phyloP scores from a whole-genome alignment of 2,888 invertebrate genomes.

The Sphinx pinastri region DNA sequence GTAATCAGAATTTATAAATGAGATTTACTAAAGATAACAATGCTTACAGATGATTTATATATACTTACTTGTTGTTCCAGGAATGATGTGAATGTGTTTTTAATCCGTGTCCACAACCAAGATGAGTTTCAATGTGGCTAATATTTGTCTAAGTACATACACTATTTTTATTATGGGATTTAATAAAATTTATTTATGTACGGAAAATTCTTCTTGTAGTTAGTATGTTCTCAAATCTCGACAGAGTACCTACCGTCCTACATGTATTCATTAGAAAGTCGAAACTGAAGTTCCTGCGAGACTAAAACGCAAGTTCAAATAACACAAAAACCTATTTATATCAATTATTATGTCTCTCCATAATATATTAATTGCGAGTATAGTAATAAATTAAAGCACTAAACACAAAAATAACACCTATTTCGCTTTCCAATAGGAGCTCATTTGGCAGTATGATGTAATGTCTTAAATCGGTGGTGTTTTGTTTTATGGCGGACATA shows the following conservation, averaged over 20 bases:
- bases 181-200: too few relatives aligned
- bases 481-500: slow-evolving; percentile 22
- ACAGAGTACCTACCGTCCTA: too few relatives aligned
- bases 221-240: too few relatives aligned
- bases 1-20: slow-evolving; percentile 22
- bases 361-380: not conserved
- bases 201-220: too few relatives aligned
- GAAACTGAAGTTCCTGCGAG: too few relatives aligned
- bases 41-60: slow-evolving; percentile 14
- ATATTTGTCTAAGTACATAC: not conserved
- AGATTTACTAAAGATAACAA: slow-evolving; percentile 19
- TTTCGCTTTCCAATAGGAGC: slow-evolving; percentile 13
- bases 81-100: not conserved
- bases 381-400: not conserved
- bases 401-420: not conserved
- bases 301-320: not conserved
- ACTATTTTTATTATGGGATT: too few relatives aligned
- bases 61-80: not conserved
- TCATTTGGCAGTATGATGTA: slow-evolving; percentile 22
- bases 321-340: too few relatives aligned
- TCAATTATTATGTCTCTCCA: too few relatives aligned
- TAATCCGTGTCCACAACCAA: not conserved
- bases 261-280: too few relatives aligned
- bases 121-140: not conserved
- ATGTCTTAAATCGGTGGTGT: slow-evolving; percentile 23